Conservation (phyloP, 1,140 invertebrate species). For the Drosophila serrata region DNA sequence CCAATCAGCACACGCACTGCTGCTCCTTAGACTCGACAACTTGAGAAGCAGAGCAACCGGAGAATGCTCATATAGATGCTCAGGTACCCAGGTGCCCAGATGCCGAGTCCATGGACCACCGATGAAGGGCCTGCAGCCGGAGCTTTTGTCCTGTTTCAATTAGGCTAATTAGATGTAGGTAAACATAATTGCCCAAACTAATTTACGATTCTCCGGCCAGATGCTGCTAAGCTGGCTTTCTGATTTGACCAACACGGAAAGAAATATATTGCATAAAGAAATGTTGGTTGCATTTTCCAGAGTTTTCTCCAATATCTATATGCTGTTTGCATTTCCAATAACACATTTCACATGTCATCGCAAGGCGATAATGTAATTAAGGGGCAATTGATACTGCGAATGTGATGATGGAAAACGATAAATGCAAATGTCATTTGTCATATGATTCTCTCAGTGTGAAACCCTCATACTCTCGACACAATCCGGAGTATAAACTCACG, state of each 20-base stretch:
- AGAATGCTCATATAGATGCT: neutral
- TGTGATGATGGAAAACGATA: constrained; percentile 1
- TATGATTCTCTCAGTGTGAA: constrained; percentile 4
- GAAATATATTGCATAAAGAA: neutral
- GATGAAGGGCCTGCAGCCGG: constrained; percentile 25
- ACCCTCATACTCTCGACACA: constrained; percentile 23
- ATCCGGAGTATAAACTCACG: constrained; percentile 19
- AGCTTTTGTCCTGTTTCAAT: constrained; percentile 74
- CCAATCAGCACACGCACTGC: constrained; percentile 34
- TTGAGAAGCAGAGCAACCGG: neutral
- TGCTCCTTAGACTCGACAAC: constrained; percentile 6
- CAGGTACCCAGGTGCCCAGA: neutral
- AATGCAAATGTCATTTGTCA: constrained; percentile 1
- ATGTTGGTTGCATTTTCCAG: neutral
- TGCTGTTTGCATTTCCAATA: neutral
- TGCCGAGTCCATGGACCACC: constrained; percentile 6
- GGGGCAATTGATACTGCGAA: neutral
- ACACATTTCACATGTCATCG: neutral
- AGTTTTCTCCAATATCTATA: too few species aligned
- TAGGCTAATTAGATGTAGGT: constrained; percentile 79
- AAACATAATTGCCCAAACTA: constrained; percentile 73
- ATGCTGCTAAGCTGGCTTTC: constrained; percentile 10
- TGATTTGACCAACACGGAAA: constrained; percentile 21
- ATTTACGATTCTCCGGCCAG: constrained; percentile 57
- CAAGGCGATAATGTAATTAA: neutral